Conservation (phyloP, 1,140 invertebrate species). For the Paraescarpia echinospica region DNA sequence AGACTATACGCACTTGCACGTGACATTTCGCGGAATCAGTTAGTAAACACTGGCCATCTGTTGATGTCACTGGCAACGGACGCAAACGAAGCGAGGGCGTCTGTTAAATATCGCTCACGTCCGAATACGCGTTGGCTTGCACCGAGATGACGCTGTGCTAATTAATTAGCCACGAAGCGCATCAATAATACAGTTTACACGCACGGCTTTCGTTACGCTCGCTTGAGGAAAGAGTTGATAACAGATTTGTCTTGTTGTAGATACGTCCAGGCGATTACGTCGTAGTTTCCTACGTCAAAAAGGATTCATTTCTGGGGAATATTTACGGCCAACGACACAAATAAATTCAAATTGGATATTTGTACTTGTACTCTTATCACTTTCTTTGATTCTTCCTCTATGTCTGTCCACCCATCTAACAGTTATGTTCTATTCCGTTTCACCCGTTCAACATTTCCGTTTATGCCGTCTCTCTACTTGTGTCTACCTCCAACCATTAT, state of each 20-base stretch:
- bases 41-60: background rate
- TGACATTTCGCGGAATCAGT: background rate
- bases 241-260: background rate
- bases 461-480: background rate
- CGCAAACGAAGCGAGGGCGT: background rate
- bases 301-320: background rate
- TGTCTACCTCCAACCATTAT: background rate
- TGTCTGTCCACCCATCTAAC: no score
- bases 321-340: background rate
- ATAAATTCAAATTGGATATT: background rate
- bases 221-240: background rate
- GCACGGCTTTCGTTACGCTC: background rate
- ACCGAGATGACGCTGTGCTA: background rate
- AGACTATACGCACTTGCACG: background rate
- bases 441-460: background rate
- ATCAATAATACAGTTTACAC: background rate
- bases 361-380: no score
- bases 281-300: background rate
- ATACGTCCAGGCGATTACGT: background rate
- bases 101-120: background rate
- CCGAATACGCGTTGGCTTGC: background rate
- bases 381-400: no score
- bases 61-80: background rate
- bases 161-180: background rate
- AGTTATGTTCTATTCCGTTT: background rate